A percentile compares a stretch with the other conserved stretches of the same genome.
Evolutionary conservation across 2,797 vertebrate species (phyloP).

Genomic region (Eulemur coronatus): DNA sequence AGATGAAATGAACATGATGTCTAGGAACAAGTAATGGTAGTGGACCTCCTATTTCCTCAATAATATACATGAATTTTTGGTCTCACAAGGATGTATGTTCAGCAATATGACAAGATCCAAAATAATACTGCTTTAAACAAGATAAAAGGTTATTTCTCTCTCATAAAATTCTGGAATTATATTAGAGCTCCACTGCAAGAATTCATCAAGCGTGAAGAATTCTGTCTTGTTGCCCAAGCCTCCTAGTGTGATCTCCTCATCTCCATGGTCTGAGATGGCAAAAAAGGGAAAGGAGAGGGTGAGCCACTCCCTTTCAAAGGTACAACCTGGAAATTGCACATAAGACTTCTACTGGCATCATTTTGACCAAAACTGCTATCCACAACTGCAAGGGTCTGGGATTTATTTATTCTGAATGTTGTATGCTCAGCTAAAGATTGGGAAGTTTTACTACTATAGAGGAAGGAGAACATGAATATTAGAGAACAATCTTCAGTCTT

Average conservation of each 20-base stretch:
- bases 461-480: not conserved
- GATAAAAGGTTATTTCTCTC: not conserved
- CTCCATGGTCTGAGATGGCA: not conserved
- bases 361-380: not conserved
- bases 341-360: not conserved
- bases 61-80: not conserved
- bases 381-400: not conserved
- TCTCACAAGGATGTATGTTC: not conserved
- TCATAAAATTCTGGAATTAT: not conserved
- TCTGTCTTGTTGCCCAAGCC: not conserved
- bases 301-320: not conserved
- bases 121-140: conserved; percentile 8
- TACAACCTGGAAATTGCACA: not conserved
- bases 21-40: not conserved
- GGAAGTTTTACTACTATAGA: not conserved
- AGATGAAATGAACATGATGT: not conserved
- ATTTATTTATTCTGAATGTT: not conserved
- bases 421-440: not conserved
- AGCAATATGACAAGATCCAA: not conserved
- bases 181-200: not conserved
- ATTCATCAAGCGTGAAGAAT: not conserved
- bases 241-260: not conserved
- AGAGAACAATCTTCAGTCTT: not conserved
- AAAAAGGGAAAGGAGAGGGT: not conserved
- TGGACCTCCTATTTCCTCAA: not conserved